Conservation (phyloP, 1,140 invertebrate genomes). For the Drosophila ficusphila region DNA sequence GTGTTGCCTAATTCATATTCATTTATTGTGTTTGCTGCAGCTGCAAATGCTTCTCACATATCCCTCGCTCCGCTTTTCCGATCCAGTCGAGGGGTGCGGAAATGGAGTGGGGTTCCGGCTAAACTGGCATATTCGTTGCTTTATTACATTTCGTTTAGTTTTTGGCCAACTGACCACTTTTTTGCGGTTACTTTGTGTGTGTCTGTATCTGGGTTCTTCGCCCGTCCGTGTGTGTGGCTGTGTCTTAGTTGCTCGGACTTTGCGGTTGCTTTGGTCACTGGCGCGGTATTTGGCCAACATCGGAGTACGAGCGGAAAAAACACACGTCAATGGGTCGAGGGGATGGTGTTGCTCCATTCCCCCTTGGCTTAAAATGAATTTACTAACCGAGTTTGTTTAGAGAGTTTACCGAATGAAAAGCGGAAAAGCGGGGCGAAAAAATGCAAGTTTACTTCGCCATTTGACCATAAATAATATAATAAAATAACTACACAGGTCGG, state of each 20-base stretch:
- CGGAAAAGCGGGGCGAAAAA: constrained; percentile 11
- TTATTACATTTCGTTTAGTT: constrained; percentile 83
- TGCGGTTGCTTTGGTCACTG: constrained; percentile 75
- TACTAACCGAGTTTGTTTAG: constrained; percentile 73
- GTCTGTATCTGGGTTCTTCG: constrained; percentile 18
- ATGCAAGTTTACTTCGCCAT: constrained; percentile 62
- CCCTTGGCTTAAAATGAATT: constrained; percentile 64
- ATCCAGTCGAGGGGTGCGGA: background rate
- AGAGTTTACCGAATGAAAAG: constrained; percentile 22
- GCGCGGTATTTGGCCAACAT: constrained; percentile 65
- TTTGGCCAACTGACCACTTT: constrained; percentile 82
- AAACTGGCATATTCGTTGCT: constrained; percentile 80
- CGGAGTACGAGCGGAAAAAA: constrained; percentile 26
- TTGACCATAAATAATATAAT: constrained; percentile 82
- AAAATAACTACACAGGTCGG: constrained; percentile 80
- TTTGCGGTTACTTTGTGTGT: constrained; percentile 75
- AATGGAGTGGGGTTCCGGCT: constrained; percentile 36
- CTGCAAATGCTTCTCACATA: constrained; percentile 1
- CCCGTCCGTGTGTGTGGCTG: constrained; percentile 7
- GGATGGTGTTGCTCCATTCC: background rate
- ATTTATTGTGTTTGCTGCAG: constrained; percentile 72
- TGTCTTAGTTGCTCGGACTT: constrained; percentile 70
- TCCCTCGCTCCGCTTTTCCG: background rate
- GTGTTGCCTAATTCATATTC: constrained; percentile 75
- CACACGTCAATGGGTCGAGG: constrained; percentile 1